Percentiles rank a stretch among this genome's conserved stretches.
These are phyloP conservation scores for Propsilocerus akamusi DNA, from an alignment of 1,140 invertebrate genomes.

Conservation along the genomic window DNA sequence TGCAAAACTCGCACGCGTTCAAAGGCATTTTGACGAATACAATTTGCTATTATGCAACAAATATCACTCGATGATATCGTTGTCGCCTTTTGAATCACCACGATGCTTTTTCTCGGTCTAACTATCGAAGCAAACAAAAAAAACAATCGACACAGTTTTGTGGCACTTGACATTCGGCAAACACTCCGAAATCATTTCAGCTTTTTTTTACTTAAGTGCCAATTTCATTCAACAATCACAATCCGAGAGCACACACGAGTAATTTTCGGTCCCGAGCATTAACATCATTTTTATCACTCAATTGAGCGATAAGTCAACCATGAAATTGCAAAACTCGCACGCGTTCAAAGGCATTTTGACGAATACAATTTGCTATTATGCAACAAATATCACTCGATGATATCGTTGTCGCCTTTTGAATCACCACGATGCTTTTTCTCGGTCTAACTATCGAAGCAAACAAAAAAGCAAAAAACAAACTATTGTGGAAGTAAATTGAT, in stretches of 20 bases:
- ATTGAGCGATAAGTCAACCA: not conserved
- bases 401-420: not conserved
- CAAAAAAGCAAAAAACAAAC: not conserved
- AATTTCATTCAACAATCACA: not conserved
- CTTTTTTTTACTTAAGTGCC: not conserved
- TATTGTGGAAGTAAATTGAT: not conserved
- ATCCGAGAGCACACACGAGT: not conserved
- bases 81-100: not conserved
- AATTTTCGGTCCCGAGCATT: not conserved
- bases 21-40: not conserved
- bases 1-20: not conserved
- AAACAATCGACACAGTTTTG: not conserved
- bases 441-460: no score
- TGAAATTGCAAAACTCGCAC: not conserved
- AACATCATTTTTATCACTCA: not conserved
- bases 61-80: not conserved
- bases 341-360: not conserved
- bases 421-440: not conserved
- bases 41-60: not conserved
- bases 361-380: not conserved
- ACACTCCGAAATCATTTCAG: not conserved
- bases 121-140: no score
- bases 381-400: not conserved
- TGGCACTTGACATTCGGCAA: not conserved
- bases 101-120: not conserved